A percentile compares a stretch with the other conserved stretches of the same genome.
phyloP scores from a whole-genome alignment of 2,888 invertebrate species.

The Dendrolimus houi region DNA sequence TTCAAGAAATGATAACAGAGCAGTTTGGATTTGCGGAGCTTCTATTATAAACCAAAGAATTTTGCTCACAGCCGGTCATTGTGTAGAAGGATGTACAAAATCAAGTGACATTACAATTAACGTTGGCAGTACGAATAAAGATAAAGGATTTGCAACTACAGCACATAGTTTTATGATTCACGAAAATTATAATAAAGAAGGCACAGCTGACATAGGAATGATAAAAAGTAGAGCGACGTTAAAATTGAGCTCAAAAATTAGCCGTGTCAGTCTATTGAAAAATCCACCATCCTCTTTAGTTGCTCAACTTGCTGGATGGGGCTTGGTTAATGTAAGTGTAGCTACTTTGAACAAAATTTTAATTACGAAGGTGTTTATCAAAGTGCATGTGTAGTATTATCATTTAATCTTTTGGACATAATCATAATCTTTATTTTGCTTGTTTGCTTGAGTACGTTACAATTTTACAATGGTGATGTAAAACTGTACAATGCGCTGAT shows the following conservation, averaged over 20 bases:
- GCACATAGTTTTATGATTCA: slow-evolving; percentile 16
- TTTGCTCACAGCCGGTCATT: slow-evolving; percentile 14
- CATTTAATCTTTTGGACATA: too few relatives aligned
- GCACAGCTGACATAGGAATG: slow-evolving; percentile 20
- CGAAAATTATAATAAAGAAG: slow-evolving; percentile 12
- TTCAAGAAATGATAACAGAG: not conserved
- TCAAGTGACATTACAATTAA: slow-evolving; percentile 3
- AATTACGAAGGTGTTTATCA: too few relatives aligned
- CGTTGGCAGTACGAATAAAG: slow-evolving; percentile 9
- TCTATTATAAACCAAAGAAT: slow-evolving; percentile 18
- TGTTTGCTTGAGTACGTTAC: too few relatives aligned
- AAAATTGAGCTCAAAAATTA: slow-evolving; percentile 11
- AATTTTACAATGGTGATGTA: too few relatives aligned
- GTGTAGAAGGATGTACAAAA: slow-evolving; percentile 7
- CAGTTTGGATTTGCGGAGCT: slow-evolving; percentile 15
- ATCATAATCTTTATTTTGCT: too few relatives aligned
- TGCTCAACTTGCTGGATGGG: slow-evolving; percentile 8
- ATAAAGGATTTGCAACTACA: not conserved
- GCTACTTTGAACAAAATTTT: too few relatives aligned
- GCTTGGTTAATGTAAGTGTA: slow-evolving; percentile 6
- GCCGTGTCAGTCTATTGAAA: slow-evolving; percentile 6
- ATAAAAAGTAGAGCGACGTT: slow-evolving; percentile 9
- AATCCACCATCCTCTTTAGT: slow-evolving; percentile 5
- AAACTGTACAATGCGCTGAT: too few relatives aligned
- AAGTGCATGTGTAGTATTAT: too few relatives aligned